These are phyloP conservation scores for Melanotaenia parkinsoni DNA, from an alignment of 2,797 vertebrate species.

Conservation along the genomic window DNA sequence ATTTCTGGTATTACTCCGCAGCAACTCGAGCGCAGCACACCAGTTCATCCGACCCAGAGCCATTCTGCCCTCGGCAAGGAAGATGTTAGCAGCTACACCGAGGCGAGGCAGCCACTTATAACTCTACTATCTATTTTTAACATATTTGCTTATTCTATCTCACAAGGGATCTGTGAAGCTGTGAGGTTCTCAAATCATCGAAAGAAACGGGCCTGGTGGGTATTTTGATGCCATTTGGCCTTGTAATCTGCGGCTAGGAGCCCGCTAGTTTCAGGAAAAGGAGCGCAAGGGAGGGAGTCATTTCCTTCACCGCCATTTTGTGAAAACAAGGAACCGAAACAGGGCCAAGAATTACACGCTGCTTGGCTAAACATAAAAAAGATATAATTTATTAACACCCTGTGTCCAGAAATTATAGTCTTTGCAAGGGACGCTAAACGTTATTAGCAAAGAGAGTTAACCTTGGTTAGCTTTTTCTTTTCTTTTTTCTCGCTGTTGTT, in stretches of 20 bases:
- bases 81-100: slow-evolving; percentile 68
- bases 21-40: slow-evolving; percentile 55
- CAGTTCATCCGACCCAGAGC: slow-evolving; percentile 44
- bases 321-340: slow-evolving; percentile 82
- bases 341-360: slow-evolving; percentile 56
- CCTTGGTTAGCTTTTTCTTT: slow-evolving; percentile 35
- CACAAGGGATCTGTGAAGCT: not conserved
- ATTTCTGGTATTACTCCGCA: slow-evolving; percentile 63
- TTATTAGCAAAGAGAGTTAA: slow-evolving; percentile 31
- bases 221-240: slow-evolving; percentile 51
- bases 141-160: slow-evolving; percentile 5
- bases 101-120: slow-evolving; percentile 54
- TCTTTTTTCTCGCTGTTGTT: not conserved
- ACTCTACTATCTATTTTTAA: slow-evolving; percentile 3
- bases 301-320: slow-evolving; percentile 91
- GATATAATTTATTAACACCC: accelerated
- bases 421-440: slow-evolving; percentile 23
- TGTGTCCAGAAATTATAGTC: accelerated
- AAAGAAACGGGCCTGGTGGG: slow-evolving; percentile 74
- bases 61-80: slow-evolving; percentile 60
- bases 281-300: slow-evolving; percentile 83
- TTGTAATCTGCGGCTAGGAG: slow-evolving; percentile 50
- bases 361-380: slow-evolving; percentile 1
- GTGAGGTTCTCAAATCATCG: slow-evolving; percentile 38
- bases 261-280: slow-evolving; percentile 79